Conservation (phyloP, 2,113 vertebrate genomes). For the Tetrax tetrax region DNA sequence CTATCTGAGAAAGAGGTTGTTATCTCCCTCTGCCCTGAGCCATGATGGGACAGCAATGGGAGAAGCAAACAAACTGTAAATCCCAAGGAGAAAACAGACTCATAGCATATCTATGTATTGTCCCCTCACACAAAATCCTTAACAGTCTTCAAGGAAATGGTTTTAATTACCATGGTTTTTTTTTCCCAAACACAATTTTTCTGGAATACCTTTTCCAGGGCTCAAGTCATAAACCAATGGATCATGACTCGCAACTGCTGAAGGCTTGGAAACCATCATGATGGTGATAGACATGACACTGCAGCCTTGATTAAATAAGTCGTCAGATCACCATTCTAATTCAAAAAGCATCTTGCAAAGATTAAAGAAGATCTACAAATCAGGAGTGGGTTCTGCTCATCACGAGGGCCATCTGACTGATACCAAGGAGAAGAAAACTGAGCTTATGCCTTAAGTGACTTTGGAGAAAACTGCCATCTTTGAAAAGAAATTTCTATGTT, state of each 20-base stretch:
- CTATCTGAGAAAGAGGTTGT: not conserved
- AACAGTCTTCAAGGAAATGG: not conserved
- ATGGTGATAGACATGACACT: not conserved
- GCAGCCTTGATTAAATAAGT: not conserved
- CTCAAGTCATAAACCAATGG: not conserved
- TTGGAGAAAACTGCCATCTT: not conserved
- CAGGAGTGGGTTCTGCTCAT: not conserved
- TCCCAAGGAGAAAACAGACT: conserved; percentile 38
- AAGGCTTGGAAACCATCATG: not conserved
- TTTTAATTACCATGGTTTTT: not conserved
- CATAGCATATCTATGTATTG: not conserved
- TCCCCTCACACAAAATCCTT: not conserved
- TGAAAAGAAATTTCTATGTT: not conserved
- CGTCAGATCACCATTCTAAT: not conserved
- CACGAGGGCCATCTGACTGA: not conserved
- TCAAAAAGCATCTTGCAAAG: not conserved
- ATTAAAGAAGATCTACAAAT: not conserved
- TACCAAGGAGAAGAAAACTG: not conserved
- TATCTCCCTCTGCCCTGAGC: not conserved
- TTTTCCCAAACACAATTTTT: not conserved
- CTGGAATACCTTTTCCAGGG: conserved; percentile 37
- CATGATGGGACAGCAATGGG: not conserved
- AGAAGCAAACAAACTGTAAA: conserved; percentile 56
- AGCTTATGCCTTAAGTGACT: not conserved
- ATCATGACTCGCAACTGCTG: not conserved